Percentiles rank a stretch among this genome's conserved stretches.
Evolutionary conservation across 2,888 invertebrate species (phyloP).

Genomic region (Chironomus tentans): DNA sequence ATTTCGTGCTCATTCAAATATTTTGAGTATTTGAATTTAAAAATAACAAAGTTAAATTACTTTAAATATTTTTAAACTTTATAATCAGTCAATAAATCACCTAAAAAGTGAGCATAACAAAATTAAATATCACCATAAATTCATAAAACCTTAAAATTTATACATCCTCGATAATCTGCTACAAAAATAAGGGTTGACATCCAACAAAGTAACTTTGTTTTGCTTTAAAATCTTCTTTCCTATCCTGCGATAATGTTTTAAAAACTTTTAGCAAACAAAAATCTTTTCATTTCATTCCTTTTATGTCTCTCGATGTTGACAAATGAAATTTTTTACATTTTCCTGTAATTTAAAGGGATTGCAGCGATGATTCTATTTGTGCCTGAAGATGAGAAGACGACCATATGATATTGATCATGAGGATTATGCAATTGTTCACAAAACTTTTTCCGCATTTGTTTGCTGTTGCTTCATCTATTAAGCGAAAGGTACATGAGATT

Average conservation of each 20-base stretch:
- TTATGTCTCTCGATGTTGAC: background rate
- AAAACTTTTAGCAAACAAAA: constrained; percentile 20
- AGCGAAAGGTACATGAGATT: constrained; percentile 24
- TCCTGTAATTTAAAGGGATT: constrained; percentile 14
- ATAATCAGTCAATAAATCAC: too few relatives aligned
- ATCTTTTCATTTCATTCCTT: background rate
- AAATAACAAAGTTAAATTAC: too few relatives aligned
- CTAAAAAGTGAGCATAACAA: too few relatives aligned
- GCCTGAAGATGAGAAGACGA: constrained; percentile 20
- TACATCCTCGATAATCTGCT: background rate
- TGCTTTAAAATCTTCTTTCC: background rate
- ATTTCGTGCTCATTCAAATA: too few relatives aligned
- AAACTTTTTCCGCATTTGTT: background rate
- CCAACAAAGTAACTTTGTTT: background rate
- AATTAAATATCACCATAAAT: too few relatives aligned
- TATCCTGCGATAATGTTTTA: background rate
- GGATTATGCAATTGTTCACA: constrained; percentile 17
- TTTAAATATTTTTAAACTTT: too few relatives aligned
- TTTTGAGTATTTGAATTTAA: too few relatives aligned
- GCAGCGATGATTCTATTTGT: constrained; percentile 14
- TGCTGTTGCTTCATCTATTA: background rate
- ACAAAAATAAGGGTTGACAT: background rate
- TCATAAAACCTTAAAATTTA: too few relatives aligned
- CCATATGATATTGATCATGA: constrained; percentile 26
- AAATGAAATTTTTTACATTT: background rate